Evolutionary conservation across 2,797 vertebrate species (phyloP), one percentile per base, ranked within the genome.

Genomic region (Pseudochirops corinnae): DNA sequence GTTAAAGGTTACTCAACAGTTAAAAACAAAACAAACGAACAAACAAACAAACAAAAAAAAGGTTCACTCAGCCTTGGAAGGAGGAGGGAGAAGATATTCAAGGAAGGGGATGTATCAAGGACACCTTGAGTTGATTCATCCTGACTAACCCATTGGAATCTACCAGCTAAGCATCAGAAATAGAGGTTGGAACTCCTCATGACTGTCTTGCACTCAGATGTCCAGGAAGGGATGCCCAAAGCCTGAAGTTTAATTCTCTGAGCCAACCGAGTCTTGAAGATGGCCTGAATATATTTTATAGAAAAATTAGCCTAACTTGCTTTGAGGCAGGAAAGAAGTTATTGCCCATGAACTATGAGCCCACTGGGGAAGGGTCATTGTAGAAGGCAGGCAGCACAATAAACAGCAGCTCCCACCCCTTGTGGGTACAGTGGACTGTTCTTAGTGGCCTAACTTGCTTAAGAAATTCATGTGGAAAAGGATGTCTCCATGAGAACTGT

Each of bases 401-500:
- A 33, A 67, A 67, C 4, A n/a, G 60, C 13, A 16, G 14, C 14
- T 6, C 12, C 14, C 62, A 74, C 16, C 62, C 16, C 1, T 7
- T 33, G 16, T 18, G 33, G 16, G 5, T 74, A 14, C 33, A 74
- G 14, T 21, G 14, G 62, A 74, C 5, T 18, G 14, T 18, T 95
- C 95, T 96, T 97, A 94, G 28, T 90, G 95, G 93, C 74, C 92
- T 74, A 93, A 82, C 7, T 62, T 58, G 87, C 11, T 62, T 58
- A 91, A 74, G 14, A 67, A 74, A 74, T 74, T 39, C 67, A 82
- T 46, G 67, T 46, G 67, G n/a, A 82, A 18, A 82, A 46, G 7
- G 7, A 24, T 7, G 7, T 82, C 39, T 39, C 67, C n/a, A 24
- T 9, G 67, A 46, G 21, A 21, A 24, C 16, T 24, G 6, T 82